Conservation (phyloP, 1,140 invertebrate species). For the Drosophila setifemur region DNA sequence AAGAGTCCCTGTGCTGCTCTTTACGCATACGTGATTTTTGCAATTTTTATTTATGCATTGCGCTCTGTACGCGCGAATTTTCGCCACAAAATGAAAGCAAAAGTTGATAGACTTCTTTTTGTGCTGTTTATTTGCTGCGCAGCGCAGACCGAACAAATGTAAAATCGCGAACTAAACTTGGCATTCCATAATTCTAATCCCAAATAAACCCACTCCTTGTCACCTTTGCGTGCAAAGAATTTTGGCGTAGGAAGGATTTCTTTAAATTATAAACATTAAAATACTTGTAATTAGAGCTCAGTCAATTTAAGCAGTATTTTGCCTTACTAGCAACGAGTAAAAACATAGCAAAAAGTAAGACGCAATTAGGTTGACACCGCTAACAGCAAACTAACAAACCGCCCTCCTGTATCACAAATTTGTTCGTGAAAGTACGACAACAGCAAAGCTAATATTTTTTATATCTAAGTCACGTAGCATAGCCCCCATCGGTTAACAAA, state of each 20-base stretch:
- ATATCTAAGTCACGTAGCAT: slow-evolving; percentile 36
- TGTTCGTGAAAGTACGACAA: slow-evolving; percentile 7
- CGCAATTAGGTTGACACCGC: slow-evolving; percentile 60
- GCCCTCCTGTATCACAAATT: slow-evolving; percentile 22
- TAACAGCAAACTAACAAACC: slow-evolving; percentile 8
- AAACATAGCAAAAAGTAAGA: slow-evolving; percentile 47
- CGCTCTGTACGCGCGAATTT: slow-evolving; percentile 59
- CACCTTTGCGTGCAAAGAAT: neutral
- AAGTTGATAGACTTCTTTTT: slow-evolving; percentile 78
- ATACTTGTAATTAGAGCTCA: too few relatives aligned
- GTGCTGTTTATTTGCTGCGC: slow-evolving; percentile 47
- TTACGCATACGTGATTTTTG: slow-evolving; percentile 74
- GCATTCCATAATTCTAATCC: slow-evolving; percentile 36
- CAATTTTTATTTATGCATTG: slow-evolving; percentile 60
- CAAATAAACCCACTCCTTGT: neutral
- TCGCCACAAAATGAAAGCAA: slow-evolving; percentile 80
- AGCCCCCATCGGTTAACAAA: slow-evolving; percentile 34
- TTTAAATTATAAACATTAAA: neutral
- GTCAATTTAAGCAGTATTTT: too few relatives aligned
- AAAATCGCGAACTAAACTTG: slow-evolving; percentile 26
- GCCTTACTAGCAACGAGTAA: too few relatives aligned
- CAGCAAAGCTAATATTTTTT: slow-evolving; percentile 38
- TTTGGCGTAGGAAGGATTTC: neutral
- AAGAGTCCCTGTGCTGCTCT: slow-evolving; percentile 23
- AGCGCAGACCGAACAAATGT: slow-evolving; percentile 27